A percentile compares a stretch with the other conserved stretches of the same genome.
Conservation (phyloP, 2,113 vertebrate species). For the Cyphomyrus plagiostoma region DNA sequence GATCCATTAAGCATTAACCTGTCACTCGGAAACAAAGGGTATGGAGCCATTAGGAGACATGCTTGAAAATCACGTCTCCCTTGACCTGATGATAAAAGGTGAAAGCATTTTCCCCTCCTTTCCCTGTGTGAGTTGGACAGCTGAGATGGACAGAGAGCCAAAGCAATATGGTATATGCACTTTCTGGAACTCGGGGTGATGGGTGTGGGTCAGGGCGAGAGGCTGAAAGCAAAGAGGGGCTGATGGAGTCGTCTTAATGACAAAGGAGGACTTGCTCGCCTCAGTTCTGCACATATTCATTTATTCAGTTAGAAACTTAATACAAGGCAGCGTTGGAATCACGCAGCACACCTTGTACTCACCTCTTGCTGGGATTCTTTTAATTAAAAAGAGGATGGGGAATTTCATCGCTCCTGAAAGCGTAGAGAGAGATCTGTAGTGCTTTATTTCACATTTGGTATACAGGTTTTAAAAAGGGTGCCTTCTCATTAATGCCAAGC, state of each 20-base stretch:
- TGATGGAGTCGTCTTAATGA: conserved; percentile 45
- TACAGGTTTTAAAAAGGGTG: conserved; percentile 10
- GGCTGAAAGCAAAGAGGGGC: conserved; percentile 29
- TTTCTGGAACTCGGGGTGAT: background rate
- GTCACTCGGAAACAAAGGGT: conserved; percentile 47
- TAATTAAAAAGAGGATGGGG: conserved; percentile 45
- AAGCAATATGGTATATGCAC: background rate
- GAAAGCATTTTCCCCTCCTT: conserved; percentile 19
- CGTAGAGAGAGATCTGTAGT: conserved; percentile 8
- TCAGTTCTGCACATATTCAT: conserved; percentile 40
- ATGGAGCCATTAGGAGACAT: conserved; percentile 42
- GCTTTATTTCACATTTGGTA: conserved; percentile 9
- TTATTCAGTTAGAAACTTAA: conserved; percentile 55
- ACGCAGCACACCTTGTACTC: conserved; percentile 38
- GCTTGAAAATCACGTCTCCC: conserved; percentile 36
- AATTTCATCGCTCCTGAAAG: conserved; percentile 22
- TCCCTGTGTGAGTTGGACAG: background rate
- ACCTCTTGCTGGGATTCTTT: conserved; percentile 32
- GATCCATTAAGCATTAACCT: conserved; percentile 44
- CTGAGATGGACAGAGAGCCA: conserved; percentile 10
- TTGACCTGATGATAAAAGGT: conserved; percentile 38
- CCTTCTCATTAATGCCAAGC: background rate
- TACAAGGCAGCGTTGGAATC: conserved; percentile 44
- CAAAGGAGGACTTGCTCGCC: conserved; percentile 46
- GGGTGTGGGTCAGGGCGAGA: background rate